Base-by-base conservation (phyloP, 1,140 invertebrate genomes). In the Zaprionus tsacasi region DNA sequence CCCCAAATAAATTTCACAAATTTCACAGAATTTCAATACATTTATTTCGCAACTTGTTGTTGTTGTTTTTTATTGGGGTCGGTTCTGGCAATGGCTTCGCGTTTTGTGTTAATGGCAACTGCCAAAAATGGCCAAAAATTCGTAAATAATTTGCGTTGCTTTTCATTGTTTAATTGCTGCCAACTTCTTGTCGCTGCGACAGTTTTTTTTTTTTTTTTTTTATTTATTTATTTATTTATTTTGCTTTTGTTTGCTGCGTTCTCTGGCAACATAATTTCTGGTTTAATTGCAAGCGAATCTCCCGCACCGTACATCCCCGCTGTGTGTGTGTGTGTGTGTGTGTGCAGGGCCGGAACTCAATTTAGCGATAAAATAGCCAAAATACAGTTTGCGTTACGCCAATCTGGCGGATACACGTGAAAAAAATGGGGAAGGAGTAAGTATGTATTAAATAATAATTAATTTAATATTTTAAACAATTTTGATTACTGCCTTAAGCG, bases 111-210 rank as follows among this genome's bases (percentile, higher is more conserved):
- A 89, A 88, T 87, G 79, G 79, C 76, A 71, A 75, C 21, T 79
- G 83, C 83, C 87, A 83, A 83, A 85, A 79, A 75, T 6, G 76
- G 83, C 83, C 82, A 83, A 83, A 85, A 85, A 73, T 88, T 82
- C 27, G 56, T 87, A 83, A 88, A 87, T 87, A 80, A 87, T 88
- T 87, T 87, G 88, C 88, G 70, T 35, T 0, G 43, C 43, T 66
- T 89, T 79, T 75, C 77, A 78, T 82, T 76, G 80, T 85, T 85
- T 88, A 87, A 89, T 89, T 88, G 85, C 85, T 89, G 83, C 83
- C 83, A 88, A 88, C 83, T 88, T 89, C 83, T 89, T 88, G 83
- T 88, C 73, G 79, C 69, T 79, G 81, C 71, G 13, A 54, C 61
- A 27, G 54, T 27, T 56, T 52, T 21, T 35, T 7, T 35, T 75